Evolutionary conservation across 64 coral and sea anemone genomes (phyloP).

Genomic region (Orbicella faveolata): DNA sequence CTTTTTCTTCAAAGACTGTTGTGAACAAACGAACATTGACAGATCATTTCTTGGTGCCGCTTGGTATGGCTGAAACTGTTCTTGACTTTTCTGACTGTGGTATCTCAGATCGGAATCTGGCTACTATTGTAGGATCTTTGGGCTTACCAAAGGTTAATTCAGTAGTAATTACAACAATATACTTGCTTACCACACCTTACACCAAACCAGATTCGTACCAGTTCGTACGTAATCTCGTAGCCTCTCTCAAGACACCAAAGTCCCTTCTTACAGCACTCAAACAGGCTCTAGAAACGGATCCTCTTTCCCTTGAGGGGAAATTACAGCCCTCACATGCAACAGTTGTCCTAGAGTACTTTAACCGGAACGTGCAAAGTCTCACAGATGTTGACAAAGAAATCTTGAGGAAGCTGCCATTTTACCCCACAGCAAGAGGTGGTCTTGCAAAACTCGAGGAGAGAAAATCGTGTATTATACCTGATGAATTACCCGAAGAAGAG

Average conservation of each 20-base stretch:
- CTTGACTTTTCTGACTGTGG: not conserved
- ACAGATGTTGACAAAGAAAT: not conserved
- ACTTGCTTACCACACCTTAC: not conserved
- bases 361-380: not conserved
- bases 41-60: slow-evolving; percentile 4
- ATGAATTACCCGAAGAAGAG: not conserved
- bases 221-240: slow-evolving; percentile 3
- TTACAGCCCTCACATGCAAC: not conserved
- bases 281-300: not conserved
- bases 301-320: not conserved
- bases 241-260: slow-evolving; percentile 11
- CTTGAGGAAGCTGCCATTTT: slow-evolving; percentile 7
- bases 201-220: not conserved
- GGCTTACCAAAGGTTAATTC: slow-evolving; percentile 4
- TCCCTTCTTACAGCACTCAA: slow-evolving; percentile 9
- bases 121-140: not conserved
- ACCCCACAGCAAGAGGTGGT: not conserved
- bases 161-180: not conserved
- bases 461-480: not conserved
- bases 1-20: too few relatives aligned
- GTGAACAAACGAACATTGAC: slow-evolving; percentile 1
- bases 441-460: not conserved
- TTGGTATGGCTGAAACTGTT: not conserved
- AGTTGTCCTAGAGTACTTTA: not conserved
- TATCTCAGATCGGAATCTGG: not conserved